These are phyloP conservation scores for Porites cylindrica DNA, from an alignment of 92 coral and sea anemone genomes.

Conservation along the genomic window DNA sequence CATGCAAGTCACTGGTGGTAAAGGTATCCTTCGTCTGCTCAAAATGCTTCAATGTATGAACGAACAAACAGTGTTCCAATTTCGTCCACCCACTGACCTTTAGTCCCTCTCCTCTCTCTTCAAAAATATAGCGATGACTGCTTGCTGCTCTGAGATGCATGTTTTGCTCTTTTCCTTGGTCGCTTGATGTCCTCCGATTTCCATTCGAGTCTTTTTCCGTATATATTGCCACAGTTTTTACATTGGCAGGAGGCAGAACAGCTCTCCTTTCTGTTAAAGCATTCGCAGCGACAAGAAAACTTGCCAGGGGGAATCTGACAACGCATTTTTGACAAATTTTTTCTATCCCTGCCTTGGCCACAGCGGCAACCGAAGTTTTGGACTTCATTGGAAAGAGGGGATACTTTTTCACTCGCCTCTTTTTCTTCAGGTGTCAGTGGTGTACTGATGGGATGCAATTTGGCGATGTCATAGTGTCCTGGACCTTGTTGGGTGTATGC, in stretches of 20 bases:
- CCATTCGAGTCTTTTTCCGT: neutral
- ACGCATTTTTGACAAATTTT: neutral
- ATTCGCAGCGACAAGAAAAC: neutral
- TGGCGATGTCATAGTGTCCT: conserved; percentile 27
- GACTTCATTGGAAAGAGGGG: neutral
- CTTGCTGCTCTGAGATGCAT: too few relatives aligned
- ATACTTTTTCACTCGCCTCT: neutral
- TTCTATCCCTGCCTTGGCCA: neutral
- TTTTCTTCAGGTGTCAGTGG: neutral
- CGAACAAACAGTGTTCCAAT: neutral
- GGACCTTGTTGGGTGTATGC: conserved; percentile 14
- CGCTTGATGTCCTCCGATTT: neutral
- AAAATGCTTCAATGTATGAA: neutral
- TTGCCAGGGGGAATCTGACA: neutral
- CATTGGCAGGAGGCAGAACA: neutral
- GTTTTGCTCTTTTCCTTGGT: neutral
- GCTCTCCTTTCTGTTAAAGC: neutral
- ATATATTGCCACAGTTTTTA: too few relatives aligned
- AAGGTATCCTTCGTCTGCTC: too few relatives aligned
- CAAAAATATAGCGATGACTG: too few relatives aligned
- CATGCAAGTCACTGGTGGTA: neutral
- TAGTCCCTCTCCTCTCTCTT: too few relatives aligned
- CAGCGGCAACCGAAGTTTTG: neutral
- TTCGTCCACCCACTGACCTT: neutral
- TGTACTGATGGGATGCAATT: neutral